Conservation (phyloP, 2,113 vertebrate genomes). For the Dolichallabes microphthalmus region DNA sequence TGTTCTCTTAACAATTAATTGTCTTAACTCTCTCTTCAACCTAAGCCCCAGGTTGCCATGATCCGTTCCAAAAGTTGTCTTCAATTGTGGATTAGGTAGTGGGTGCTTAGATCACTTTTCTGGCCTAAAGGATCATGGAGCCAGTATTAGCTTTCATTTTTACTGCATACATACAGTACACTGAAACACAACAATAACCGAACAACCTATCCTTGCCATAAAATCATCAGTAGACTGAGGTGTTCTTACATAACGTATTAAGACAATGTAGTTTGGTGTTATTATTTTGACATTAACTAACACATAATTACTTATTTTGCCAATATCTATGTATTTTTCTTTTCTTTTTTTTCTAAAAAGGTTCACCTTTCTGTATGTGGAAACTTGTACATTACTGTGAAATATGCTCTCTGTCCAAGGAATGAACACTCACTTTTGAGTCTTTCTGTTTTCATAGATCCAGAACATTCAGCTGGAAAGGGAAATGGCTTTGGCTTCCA, state of each 20-base stretch:
- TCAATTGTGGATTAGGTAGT: not conserved
- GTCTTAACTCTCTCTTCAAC: not conserved
- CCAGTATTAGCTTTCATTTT: not conserved
- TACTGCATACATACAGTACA: not conserved
- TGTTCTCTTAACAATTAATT: not conserved
- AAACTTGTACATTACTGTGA: not conserved
- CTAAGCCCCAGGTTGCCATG: not conserved
- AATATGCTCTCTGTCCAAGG: not conserved
- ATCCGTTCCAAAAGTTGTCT: not conserved
- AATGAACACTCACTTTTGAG: not conserved
- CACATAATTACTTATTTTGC: not conserved
- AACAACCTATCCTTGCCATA: not conserved
- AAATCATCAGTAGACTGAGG: not conserved
- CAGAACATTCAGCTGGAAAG: slow-evolving; percentile 91
- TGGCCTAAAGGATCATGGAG: not conserved
- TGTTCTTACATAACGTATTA: not conserved
- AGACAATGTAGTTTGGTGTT: not conserved
- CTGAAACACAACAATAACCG: not conserved
- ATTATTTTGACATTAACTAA: not conserved
- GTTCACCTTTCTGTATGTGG: not conserved
- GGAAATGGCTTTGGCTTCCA: slow-evolving; percentile 90
- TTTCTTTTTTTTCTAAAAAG: not conserved
- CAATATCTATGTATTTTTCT: too few relatives aligned
- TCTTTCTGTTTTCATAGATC: slow-evolving; percentile 68
- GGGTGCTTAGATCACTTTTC: not conserved